Evolutionary conservation across 2,113 vertebrate genomes (phyloP), one percentile per base, ranked within the genome.

Genomic region (Sebastes fasciatus): DNA sequence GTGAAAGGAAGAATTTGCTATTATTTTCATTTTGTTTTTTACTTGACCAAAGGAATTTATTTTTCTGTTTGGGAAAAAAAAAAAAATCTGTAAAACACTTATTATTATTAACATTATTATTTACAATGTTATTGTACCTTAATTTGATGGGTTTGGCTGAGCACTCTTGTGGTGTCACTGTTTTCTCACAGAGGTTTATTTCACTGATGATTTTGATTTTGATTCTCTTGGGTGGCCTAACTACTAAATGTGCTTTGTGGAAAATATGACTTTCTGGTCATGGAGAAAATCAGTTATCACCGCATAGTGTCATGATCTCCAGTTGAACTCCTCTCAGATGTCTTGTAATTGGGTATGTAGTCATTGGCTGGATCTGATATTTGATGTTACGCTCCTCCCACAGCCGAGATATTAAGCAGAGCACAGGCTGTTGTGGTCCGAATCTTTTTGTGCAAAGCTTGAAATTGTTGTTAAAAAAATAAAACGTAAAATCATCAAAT

Each of bases 21-120:
- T 90, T 86, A 85, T 87, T 87, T 83, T 85, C 16, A 51, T 91
- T 89, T 85, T 57, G 69, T 94, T 93, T 95, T 93, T 94, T 93
- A 95, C 94, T 94, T 92, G 93, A 96, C 94, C 95, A 95, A 96
- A 96, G 93, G 93, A 95, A 91, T 92, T 94, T 94, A 93, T 93
- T 93, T 94, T 94, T 92, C 78, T 92, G 68, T 93, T 94, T 92
- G 69, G 91, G 12, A 17, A 11, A 26, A 55, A 54, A 64, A 86
- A 85, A 86, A 46, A 84, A 76, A 74, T 86, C 74, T 75, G 49
- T 90, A 87, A 94, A 92, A 91, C 83, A 85, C 66, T 89, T 92
- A 61, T 65, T 69, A 83, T 65, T 69, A 83, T 91, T 92, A 82
- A 83, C 82, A 74, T 90, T 87, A 89, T 88, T 93, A 89, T 90